Base-by-base conservation (phyloP, 2,113 vertebrate genomes). In the Lichenostomus cassidix region DNA sequence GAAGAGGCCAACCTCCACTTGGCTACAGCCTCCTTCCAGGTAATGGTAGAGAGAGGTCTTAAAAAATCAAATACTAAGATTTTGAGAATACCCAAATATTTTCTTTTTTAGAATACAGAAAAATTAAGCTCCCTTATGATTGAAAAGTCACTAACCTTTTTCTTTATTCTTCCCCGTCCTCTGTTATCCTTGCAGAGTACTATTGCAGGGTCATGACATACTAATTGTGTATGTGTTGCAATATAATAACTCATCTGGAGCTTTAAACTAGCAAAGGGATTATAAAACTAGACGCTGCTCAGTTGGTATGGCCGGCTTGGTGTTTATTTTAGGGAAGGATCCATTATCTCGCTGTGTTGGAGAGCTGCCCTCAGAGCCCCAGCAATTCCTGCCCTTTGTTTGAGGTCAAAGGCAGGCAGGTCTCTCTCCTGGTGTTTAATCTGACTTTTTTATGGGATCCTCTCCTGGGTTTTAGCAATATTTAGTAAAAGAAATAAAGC, bases 241-340 rank as follows among this genome's bases (percentile, higher is more conserved):
- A 59, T 76, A 49, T 53, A 71, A 73, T 73, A 94, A 73, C 18
- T 84, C 42, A 94, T 81, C 25, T 46, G 39, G 41, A 69, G n/a
- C 52, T 58, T 58, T 83, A 63, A 87, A 94, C 89, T 60, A 65
- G 50, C 83, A 62, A 63, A 85, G 53, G 75, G 55, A 91, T 96
- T 92, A 83, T 65, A 93, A 94, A 92, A 37, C 63, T 81, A 70
- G 64, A 76, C 42, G 19, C 3, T 5, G 10, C 37, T 69, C 14
- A 62, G 39, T 65, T 64, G 50, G 29, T 75, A 27, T 73, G 81
- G 33, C 18, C 1, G 1, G 10, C 20, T n/a, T 68, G 77, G 27
- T 78, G 47, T 95, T 76, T 95, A 89, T 96, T 89, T 91, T 79
- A 55, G 35, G 53, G 88, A 87, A 68, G 37, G 46, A 42, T 60